phyloP scores from a whole-genome alignment of 2,797 vertebrate genomes.

The Halcyon badia region DNA sequence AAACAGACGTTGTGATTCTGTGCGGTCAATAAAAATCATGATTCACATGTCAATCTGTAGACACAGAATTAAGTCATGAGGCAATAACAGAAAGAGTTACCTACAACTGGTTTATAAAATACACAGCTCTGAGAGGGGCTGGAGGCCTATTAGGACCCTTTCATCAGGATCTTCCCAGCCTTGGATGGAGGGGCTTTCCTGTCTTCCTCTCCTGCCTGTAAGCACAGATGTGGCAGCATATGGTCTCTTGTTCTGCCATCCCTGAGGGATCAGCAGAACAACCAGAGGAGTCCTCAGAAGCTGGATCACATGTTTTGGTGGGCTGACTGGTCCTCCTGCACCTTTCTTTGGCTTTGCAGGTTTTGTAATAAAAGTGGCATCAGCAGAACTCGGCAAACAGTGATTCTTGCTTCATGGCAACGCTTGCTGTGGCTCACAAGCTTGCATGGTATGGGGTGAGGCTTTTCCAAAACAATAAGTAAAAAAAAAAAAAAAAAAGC shows the following conservation, averaged over 20 bases:
- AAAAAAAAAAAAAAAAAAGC: neutral
- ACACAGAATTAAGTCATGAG: neutral
- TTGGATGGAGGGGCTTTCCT: neutral
- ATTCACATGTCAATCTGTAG: neutral
- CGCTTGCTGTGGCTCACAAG: neutral
- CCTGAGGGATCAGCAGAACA: neutral
- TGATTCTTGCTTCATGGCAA: neutral
- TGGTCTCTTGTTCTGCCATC: neutral
- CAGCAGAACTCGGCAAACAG: neutral
- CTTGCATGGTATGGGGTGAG: neutral
- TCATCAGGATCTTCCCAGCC: neutral
- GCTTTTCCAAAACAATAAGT: neutral
- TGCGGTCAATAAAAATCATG: neutral
- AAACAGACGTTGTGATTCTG: neutral
- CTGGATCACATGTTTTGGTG: neutral
- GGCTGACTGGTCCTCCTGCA: neutral
- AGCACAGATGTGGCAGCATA: neutral
- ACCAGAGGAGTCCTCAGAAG: neutral
- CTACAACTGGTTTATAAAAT: neutral
- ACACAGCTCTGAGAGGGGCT: neutral
- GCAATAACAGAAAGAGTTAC: fast-evolving
- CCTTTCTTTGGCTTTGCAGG: neutral
- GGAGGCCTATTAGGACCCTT: neutral
- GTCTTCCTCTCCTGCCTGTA: neutral
- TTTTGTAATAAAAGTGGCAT: neutral